phyloP scores from a whole-genome alignment of 2,113 vertebrate species.

The Suncus etruscus region DNA sequence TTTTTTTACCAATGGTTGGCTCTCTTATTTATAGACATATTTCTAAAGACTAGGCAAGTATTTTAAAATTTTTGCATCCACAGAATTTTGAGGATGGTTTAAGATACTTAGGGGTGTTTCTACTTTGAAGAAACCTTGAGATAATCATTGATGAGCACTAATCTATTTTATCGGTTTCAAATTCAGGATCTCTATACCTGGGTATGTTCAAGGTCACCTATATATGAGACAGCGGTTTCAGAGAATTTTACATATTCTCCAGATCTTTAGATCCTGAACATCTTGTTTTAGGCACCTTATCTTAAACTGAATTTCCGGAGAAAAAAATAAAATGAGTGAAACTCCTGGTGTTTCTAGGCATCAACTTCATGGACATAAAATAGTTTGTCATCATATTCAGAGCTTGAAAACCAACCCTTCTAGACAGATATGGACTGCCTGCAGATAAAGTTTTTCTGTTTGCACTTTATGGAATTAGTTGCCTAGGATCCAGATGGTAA shows the following conservation, averaged over 20 bases:
- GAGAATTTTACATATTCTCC: background rate
- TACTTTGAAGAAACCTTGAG: background rate
- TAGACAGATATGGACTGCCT: background rate
- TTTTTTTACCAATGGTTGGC: slow-evolving; percentile 23
- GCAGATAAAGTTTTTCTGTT: background rate
- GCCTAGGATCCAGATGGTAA: background rate
- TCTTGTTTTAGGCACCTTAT: background rate
- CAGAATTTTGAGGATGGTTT: slow-evolving; percentile 26
- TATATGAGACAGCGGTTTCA: background rate
- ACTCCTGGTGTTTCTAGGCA: background rate
- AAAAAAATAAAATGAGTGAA: background rate
- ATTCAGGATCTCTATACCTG: slow-evolving; percentile 2
- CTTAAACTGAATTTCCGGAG: background rate
- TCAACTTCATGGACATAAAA: background rate
- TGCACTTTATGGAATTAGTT: background rate
- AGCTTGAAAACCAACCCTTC: background rate
- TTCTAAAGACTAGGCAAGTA: background rate
- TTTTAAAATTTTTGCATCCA: background rate
- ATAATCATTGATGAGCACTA: background rate
- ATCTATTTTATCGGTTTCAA: background rate
- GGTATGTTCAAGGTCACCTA: background rate
- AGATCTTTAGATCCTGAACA: slow-evolving; percentile 6
- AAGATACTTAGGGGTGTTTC: background rate
- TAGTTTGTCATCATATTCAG: background rate
- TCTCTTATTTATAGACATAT: background rate